Evolutionary conservation across 1,140 invertebrate genomes (phyloP).

Genomic region (Drosophila albomicans): DNA sequence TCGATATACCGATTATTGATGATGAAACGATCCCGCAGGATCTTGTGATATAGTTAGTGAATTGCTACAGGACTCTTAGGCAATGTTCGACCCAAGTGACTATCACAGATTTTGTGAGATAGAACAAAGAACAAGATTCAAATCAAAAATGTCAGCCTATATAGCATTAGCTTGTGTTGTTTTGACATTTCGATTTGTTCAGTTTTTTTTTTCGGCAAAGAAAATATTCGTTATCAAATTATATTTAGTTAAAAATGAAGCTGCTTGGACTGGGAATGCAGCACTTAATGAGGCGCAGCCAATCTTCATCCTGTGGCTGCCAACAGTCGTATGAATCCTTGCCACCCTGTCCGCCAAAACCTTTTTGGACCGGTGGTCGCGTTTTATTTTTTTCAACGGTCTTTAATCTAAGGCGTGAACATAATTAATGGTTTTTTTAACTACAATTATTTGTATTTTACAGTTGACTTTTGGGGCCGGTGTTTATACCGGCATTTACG

Average conservation of each 20-base stretch:
- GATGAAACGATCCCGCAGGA: too few relatives aligned
- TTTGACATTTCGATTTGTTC: conserved; percentile 6
- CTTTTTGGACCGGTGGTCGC: conserved; percentile 42
- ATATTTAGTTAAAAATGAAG: conserved; percentile 53
- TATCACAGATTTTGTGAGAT: too few relatives aligned
- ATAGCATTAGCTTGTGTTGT: neutral
- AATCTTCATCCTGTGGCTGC: conserved; percentile 7
- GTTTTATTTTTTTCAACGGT: conserved; percentile 50
- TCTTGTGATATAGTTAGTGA: too few relatives aligned
- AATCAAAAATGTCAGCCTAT: too few relatives aligned
- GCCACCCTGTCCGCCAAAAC: conserved; percentile 54
- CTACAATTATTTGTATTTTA: conserved; percentile 81
- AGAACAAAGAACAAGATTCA: too few relatives aligned
- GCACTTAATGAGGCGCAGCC: conserved; percentile 24
- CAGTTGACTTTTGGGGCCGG: conserved; percentile 91
- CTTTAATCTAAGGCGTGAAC: neutral
- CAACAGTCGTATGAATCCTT: conserved; percentile 18
- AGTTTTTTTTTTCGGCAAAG: conserved; percentile 4
- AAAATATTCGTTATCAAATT: conserved; percentile 2
- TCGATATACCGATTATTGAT: conserved; percentile 10
- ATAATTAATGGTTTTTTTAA: neutral
- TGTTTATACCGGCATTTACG: conserved; percentile 92
- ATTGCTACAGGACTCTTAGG: too few relatives aligned
- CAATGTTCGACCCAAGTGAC: too few relatives aligned
- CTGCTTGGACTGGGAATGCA: conserved; percentile 48